phyloP scores from a whole-genome alignment of 35 echinoderm and acorn worm species.

The Acanthaster planci region DNA sequence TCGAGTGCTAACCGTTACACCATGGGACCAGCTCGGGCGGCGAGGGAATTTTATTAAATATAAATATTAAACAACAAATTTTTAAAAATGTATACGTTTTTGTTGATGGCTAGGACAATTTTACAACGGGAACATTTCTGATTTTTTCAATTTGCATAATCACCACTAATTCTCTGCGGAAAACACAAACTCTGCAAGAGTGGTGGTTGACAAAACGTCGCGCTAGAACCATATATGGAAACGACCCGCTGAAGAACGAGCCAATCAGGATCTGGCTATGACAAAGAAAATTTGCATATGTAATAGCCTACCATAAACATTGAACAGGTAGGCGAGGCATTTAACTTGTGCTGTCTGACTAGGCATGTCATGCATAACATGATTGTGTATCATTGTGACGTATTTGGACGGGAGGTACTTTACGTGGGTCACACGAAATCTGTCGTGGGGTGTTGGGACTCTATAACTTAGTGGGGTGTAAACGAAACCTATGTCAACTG shows the following conservation, averaged over 20 bases:
- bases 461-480: background rate
- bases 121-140: too few species aligned
- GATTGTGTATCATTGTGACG: conserved; percentile 24
- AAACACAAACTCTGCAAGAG: too few species aligned
- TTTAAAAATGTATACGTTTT: too few species aligned
- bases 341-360: background rate
- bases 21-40: conserved; percentile 44
- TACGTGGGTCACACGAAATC: background rate
- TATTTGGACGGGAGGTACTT: background rate
- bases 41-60: background rate
- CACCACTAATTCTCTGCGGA: too few species aligned
- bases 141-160: too few species aligned
- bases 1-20: conserved; percentile 98
- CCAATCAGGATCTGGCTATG: background rate
- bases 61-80: background rate
- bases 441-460: conserved; percentile 1
- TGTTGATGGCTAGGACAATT: too few species aligned
- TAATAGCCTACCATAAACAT: conserved; percentile 29
- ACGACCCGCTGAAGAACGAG: background rate
- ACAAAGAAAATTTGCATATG: conserved; percentile 21
- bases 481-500: too few species aligned
- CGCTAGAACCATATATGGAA: background rate
- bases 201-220: background rate
- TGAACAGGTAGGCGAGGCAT: conserved; percentile 30
- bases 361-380: background rate